Conservation (phyloP, 2,113 vertebrate species). For the Ctenomys sociabilis region DNA sequence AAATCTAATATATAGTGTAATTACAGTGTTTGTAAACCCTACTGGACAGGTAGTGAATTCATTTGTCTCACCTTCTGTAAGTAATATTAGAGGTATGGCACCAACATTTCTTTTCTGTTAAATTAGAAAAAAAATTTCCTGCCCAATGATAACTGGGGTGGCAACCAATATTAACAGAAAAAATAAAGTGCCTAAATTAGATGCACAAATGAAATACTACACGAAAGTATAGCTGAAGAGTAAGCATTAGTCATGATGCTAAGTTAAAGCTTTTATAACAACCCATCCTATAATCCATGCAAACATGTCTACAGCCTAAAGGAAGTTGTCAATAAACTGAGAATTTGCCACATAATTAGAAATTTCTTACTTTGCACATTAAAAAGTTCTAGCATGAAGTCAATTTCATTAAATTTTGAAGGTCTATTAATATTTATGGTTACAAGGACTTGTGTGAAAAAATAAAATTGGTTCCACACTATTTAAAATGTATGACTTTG, state of each 20-base stretch:
- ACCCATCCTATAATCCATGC: not conserved
- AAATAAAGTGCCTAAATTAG: constrained; percentile 34
- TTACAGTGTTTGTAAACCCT: not conserved
- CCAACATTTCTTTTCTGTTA: not conserved
- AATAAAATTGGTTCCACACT: constrained; percentile 37
- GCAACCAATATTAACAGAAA: not conserved
- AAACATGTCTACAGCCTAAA: not conserved
- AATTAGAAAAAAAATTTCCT: not conserved
- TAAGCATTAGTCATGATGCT: not conserved
- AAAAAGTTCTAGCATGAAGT: constrained; percentile 33
- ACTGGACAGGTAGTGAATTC: not conserved
- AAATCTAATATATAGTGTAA: not conserved
- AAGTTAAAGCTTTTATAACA: constrained; percentile 44
- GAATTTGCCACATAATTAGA: not conserved
- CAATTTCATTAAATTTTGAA: constrained; percentile 58
- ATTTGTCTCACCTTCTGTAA: not conserved
- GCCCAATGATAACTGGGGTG: not conserved
- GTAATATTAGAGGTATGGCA: not conserved
- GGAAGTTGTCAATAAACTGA: constrained; percentile 3
- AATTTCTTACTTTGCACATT: not conserved
- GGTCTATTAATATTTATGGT: constrained; percentile 68
- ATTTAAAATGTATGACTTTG: constrained; percentile 68
- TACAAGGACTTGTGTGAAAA: constrained; percentile 71
- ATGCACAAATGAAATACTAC: not conserved
- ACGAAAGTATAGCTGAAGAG: not conserved